phyloP scores from a whole-genome alignment of 2,797 vertebrate species.

The Paratrypauchen microcephalus region DNA sequence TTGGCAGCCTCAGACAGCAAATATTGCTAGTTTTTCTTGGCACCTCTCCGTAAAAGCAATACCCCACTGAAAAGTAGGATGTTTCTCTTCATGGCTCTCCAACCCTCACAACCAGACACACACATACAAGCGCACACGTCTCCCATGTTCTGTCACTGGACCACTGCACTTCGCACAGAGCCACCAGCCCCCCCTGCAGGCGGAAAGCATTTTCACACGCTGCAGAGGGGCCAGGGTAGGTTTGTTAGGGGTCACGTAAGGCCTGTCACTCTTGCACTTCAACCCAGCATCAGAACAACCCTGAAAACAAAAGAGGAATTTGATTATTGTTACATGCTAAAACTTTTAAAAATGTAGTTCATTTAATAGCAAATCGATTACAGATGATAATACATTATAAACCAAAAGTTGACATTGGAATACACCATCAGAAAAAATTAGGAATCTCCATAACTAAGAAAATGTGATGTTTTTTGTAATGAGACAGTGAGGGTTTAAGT shows the following conservation, averaged over 20 bases:
- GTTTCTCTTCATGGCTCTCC: constrained; percentile 34
- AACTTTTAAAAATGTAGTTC: neutral
- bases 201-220: constrained; percentile 25
- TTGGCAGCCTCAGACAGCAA: constrained; percentile 57
- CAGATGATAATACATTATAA: neutral
- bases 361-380: neutral
- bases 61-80: constrained; percentile 42
- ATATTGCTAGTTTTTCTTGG: constrained; percentile 65
- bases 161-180: constrained; percentile 48
- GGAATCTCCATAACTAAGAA: neutral
- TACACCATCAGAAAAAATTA: neutral
- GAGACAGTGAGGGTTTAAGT: neutral
- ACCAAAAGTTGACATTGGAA: neutral
- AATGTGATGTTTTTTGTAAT: neutral
- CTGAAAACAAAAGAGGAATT: constrained; percentile 29
- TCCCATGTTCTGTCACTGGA: constrained; percentile 48
- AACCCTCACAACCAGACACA: constrained; percentile 46
- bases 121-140: constrained; percentile 32
- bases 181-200: constrained; percentile 19
- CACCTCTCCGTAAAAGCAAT: constrained; percentile 44
- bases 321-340: neutral
- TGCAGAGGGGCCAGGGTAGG: constrained; percentile 38
- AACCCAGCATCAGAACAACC: constrained; percentile 64
- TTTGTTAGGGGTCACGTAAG: constrained; percentile 42
- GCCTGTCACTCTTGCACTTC: constrained; percentile 47